Conservation (phyloP, 2,113 vertebrate genomes). For the Aepyceros melampus region DNA sequence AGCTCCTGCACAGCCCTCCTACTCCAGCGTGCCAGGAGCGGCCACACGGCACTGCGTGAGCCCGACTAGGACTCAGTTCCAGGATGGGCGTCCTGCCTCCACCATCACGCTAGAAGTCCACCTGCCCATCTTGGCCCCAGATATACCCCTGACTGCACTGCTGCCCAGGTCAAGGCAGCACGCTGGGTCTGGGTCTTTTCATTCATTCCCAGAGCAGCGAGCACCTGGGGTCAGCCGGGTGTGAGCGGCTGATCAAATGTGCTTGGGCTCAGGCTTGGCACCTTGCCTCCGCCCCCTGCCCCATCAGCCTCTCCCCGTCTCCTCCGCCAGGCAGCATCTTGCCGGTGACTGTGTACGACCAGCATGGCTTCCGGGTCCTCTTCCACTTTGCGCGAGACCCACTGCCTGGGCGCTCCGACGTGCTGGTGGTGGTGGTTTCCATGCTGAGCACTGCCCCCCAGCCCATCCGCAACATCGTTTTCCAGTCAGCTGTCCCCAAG, state of each 20-base stretch:
- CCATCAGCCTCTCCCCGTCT: not conserved
- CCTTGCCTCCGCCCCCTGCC: not conserved
- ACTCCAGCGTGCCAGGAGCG: not conserved
- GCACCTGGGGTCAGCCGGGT: rapidly evolving
- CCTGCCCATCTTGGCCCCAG: too few relatives aligned
- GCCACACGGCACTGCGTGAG: rapidly evolving
- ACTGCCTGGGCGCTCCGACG: conserved; percentile 88
- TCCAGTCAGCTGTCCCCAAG: conserved; percentile 98
- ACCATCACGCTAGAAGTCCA: not conserved
- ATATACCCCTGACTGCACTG: not conserved
- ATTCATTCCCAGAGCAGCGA: rapidly evolving
- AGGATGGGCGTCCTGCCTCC: not conserved
- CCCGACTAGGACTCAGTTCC: not conserved
- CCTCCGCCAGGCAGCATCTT: conserved; percentile 89
- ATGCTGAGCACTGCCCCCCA: conserved; percentile 95
- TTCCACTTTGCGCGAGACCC: conserved; percentile 94
- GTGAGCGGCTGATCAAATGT: rapidly evolving
- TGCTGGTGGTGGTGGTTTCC: conserved; percentile 97
- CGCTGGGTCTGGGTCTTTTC: not conserved
- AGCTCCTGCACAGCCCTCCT: not conserved
- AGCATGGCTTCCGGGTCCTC: conserved; percentile 93
- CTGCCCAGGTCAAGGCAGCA: not conserved
- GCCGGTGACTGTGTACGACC: conserved; percentile 95
- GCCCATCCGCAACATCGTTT: conserved; percentile 92
- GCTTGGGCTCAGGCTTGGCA: rapidly evolving